Conservation (phyloP, 2,113 vertebrate genomes). For the Apaloderma vittatum region DNA sequence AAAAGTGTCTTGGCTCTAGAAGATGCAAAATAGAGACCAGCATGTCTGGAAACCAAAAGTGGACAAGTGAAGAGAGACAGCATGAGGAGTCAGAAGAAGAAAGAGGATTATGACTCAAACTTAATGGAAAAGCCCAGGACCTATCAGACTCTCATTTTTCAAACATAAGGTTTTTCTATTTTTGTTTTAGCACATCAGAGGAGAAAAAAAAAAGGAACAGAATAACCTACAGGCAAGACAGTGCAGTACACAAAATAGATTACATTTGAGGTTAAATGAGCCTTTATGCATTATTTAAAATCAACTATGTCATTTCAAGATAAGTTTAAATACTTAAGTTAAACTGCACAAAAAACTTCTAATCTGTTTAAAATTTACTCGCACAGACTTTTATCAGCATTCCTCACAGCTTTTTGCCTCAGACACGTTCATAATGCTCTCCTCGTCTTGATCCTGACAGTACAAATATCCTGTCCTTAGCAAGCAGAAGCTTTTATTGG, state of each 20-base stretch:
- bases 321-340: not conserved
- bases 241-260: not conserved
- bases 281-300: conserved; percentile 13
- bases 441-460: not conserved
- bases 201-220: not conserved
- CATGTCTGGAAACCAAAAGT: not conserved
- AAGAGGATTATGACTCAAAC: not conserved
- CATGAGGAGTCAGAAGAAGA: not conserved
- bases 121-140: not conserved
- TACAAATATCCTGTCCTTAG: not conserved
- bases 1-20: not conserved
- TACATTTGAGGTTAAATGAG: not conserved
- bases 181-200: not conserved
- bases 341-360: not conserved
- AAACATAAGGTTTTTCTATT: not conserved
- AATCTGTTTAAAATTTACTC: not conserved
- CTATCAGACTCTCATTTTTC: not conserved
- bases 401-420: not conserved
- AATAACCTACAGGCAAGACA: not conserved
- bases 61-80: not conserved
- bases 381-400: not conserved
- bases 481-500: not conserved
- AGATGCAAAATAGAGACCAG: not conserved
- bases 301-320: not conserved
- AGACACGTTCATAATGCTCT: not conserved